Conservation (phyloP, 2,888 invertebrate genomes). For the Leuctra nigra region DNA sequence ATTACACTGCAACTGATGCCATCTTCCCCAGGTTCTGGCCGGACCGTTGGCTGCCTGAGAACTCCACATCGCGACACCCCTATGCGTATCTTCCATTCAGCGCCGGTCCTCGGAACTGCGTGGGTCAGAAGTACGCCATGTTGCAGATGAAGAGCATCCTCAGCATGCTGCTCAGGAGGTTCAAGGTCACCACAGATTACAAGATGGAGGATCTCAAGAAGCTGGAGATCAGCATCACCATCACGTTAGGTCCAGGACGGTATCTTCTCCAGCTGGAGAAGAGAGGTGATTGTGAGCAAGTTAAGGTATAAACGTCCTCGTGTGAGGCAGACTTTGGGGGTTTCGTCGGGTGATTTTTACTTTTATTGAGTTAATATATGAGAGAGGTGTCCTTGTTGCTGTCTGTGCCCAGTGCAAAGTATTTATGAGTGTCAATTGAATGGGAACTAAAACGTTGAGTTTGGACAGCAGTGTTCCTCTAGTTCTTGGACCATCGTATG, state of each 20-base stretch:
- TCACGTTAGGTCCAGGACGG: background rate
- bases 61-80: background rate
- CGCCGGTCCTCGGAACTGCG: background rate
- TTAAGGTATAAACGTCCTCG: no score
- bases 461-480: no score
- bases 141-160: slow-evolving; percentile 5
- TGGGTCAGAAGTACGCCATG: slow-evolving; percentile 7
- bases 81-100: slow-evolving; percentile 5
- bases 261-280: background rate
- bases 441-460: no score
- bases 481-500: no score
- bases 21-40: background rate
- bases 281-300: no score
- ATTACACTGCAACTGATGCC: background rate
- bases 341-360: no score
- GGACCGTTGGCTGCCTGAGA: background rate
- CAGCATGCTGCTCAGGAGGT: background rate
- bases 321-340: no score
- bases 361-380: no score
- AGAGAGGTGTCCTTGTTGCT: no score
- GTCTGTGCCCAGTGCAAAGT: no score
- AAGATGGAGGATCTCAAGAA: background rate
- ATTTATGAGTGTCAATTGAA: no score
- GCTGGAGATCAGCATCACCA: slow-evolving; percentile 4
- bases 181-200: background rate